Evolutionary conservation across 2,888 invertebrate species (phyloP).

Genomic region (Anaspis maculata): DNA sequence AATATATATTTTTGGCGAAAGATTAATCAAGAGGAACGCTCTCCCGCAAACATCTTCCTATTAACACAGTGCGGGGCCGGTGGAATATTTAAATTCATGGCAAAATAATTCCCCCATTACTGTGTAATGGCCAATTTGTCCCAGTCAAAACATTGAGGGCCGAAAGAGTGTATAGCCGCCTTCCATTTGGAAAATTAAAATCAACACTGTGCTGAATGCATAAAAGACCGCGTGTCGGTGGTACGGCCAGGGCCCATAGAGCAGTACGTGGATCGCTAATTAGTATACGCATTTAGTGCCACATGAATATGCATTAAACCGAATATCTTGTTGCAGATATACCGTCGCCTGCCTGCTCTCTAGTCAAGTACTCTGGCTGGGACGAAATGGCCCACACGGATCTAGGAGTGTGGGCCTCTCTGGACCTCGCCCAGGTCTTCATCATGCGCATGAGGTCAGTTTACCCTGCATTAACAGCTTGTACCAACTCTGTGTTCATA

Average conservation of each 20-base stretch:
- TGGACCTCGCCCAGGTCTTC: slow-evolving; percentile 45
- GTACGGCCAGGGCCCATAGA: slow-evolving; percentile 6
- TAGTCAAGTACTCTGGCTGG: slow-evolving; percentile 45
- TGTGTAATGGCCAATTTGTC: slow-evolving; percentile 7
- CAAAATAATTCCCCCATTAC: slow-evolving; percentile 6
- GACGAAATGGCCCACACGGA: slow-evolving; percentile 40
- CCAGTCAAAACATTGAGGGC: slow-evolving; percentile 11
- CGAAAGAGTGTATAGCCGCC: slow-evolving; percentile 3
- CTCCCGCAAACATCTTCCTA: too few species aligned
- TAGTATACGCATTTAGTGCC: too few species aligned
- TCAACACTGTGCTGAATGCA: slow-evolving; percentile 8
- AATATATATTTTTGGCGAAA: too few species aligned
- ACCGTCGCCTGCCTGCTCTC: slow-evolving; percentile 43
- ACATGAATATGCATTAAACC: slow-evolving; percentile 25
- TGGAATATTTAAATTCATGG: slow-evolving; percentile 4
- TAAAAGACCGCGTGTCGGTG: slow-evolving; percentile 4
- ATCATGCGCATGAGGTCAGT: slow-evolving; percentile 46
- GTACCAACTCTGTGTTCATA: too few species aligned
- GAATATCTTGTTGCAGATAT: slow-evolving; percentile 38
- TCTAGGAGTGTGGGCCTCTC: slow-evolving; percentile 42
- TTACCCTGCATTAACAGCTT: too few species aligned
- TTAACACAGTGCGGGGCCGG: too few species aligned
- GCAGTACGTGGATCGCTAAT: slow-evolving; percentile 12
- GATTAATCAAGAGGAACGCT: too few species aligned
- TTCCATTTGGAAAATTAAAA: slow-evolving; percentile 22